These are phyloP conservation scores for Leptinotarsa texana DNA, from an alignment of 1,140 invertebrate species.

Conservation along the genomic window DNA sequence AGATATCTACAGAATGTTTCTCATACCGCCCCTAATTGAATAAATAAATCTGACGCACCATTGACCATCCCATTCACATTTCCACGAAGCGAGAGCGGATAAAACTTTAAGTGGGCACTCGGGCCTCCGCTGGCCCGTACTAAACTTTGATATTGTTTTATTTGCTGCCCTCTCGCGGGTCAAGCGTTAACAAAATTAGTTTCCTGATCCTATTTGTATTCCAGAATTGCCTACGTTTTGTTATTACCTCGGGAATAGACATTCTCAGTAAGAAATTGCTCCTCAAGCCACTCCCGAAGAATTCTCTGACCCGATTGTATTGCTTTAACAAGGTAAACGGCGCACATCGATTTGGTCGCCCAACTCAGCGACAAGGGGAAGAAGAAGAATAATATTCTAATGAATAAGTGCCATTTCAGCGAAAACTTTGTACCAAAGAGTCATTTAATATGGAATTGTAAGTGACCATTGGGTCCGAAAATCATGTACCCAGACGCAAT, in stretches of 20 bases:
- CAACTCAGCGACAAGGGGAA: no score
- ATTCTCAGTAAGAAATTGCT: conserved; percentile 47
- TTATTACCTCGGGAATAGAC: conserved; percentile 45
- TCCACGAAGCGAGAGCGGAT: conserved; percentile 28
- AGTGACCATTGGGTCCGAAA: no score
- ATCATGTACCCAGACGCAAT: no score
- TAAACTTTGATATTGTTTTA: conserved; percentile 58
- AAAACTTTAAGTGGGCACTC: conserved; percentile 40
- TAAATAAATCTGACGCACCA: conserved; percentile 19
- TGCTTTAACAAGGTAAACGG: conserved; percentile 15
- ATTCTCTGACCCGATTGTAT: conserved; percentile 25
- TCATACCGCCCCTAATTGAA: not conserved
- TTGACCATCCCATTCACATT: not conserved
- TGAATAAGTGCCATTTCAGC: no score
- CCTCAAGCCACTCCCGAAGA: conserved; percentile 19
- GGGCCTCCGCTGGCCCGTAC: conserved; percentile 41
- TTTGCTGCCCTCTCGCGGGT: conserved; percentile 53
- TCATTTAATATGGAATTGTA: no score
- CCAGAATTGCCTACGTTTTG: conserved; percentile 49
- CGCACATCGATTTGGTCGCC: not conserved
- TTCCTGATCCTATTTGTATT: conserved; percentile 55
- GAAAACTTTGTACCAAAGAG: no score
- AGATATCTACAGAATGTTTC: no score
- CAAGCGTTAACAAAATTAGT: conserved; percentile 56
- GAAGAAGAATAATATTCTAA: no score